Conservation (phyloP, 2,888 invertebrate species). For the Aphodius sticticus region DNA sequence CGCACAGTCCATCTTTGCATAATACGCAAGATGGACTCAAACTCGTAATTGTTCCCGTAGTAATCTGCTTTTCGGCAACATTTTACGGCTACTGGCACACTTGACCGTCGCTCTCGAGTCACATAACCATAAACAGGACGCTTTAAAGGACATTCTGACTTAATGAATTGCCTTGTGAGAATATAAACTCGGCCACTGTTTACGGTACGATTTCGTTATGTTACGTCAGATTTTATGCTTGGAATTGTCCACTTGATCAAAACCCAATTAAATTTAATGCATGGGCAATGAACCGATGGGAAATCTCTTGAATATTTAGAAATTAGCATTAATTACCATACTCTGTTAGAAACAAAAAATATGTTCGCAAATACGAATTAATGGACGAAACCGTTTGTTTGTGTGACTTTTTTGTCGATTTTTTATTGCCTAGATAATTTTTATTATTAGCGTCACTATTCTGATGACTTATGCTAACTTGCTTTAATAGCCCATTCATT, state of each 20-base stretch:
- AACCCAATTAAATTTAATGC: not conserved
- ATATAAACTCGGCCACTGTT: not conserved
- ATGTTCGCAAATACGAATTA: not conserved
- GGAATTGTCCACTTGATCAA: not conserved
- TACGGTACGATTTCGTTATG: not conserved
- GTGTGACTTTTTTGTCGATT: not conserved
- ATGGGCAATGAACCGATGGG: not conserved
- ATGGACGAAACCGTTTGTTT: not conserved
- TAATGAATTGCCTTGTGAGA: not conserved
- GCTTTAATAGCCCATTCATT: not conserved
- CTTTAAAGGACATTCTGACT: not conserved
- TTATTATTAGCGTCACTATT: not conserved
- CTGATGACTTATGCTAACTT: not conserved
- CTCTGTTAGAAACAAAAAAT: not conserved
- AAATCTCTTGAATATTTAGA: not conserved
- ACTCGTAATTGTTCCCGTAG: conserved; percentile 20
- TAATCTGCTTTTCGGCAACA: conserved; percentile 12
- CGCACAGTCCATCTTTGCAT: conserved; percentile 21
- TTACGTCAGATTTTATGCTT: not conserved
- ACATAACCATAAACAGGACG: not conserved
- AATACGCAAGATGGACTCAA: conserved; percentile 9
- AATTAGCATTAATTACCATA: not conserved
- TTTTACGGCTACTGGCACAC: conserved; percentile 4
- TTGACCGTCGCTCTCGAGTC: not conserved
- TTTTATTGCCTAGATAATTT: not conserved